Percentiles rank a stretch among this genome's conserved stretches.
Evolutionary conservation across 2,888 invertebrate species (phyloP).

Genomic region (Mayetiola destructor): DNA sequence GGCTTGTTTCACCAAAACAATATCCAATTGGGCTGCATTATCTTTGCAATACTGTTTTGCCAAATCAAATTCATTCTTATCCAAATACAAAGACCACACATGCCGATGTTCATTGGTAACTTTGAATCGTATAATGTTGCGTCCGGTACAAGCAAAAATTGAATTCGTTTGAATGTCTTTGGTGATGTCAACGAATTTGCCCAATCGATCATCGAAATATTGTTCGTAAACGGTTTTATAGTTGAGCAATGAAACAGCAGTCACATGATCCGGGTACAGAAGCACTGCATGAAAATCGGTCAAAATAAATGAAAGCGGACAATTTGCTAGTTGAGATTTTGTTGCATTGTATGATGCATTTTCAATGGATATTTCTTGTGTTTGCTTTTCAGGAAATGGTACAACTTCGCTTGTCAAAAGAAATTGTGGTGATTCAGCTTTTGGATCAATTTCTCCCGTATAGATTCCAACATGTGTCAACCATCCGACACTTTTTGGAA

Average conservation of each 20-base stretch:
- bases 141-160: constrained; percentile 78
- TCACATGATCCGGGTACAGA: constrained; percentile 67
- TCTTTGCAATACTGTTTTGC: constrained; percentile 73
- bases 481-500: constrained; percentile 76
- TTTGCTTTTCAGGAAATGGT: constrained; percentile 16
- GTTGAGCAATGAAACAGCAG: constrained; percentile 71
- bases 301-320: constrained; percentile 61
- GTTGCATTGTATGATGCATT: constrained; percentile 21
- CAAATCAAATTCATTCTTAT: constrained; percentile 68
- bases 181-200: constrained; percentile 62
- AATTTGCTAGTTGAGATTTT: constrained; percentile 29
- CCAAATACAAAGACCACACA: constrained; percentile 78
- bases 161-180: constrained; percentile 63
- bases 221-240: constrained; percentile 79
- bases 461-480: constrained; percentile 70
- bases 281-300: constrained; percentile 84
- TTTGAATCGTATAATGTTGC: constrained; percentile 71
- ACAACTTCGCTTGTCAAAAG: constrained; percentile 19
- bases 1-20: constrained; percentile 76
- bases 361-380: neutral
- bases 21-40: constrained; percentile 67
- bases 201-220: constrained; percentile 61
- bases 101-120: constrained; percentile 71
- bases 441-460: constrained; percentile 42
- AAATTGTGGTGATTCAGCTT: constrained; percentile 20